Evolutionary conservation across 2,797 vertebrate species (phyloP), one percentile per base, ranked within the genome.

Genomic region (Pangasius djambal): DNA sequence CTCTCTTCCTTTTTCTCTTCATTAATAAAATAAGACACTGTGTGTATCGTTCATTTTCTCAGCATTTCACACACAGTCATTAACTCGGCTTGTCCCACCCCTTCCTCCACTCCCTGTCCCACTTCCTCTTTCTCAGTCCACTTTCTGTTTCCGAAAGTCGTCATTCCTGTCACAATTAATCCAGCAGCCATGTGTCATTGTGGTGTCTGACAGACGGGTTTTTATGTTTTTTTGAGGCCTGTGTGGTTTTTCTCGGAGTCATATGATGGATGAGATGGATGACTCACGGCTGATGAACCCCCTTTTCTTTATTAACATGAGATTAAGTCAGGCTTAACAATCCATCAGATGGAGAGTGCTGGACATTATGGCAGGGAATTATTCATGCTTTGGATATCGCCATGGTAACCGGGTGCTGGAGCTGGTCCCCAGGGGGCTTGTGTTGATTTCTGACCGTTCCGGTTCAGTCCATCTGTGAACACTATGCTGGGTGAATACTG

Each of bases 321-420:
- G 89, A 88, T 87, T 82, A 88, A 69, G 65, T 40, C 28, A 9
- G 34, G 31, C 1, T 78, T 70, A 31, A 13, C n/a, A 16, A 59
- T 59, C 65, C 57, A 85, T 88, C 85, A 85, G 81, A 87, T 15
- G 55, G 25, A 84, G 34, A 37, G 16, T 37, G 52, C 18, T 65
- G 15, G 48, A 63, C 37, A 87, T 87, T 61, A 83, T 55, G 0
- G 70, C 44, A 37, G 87, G 67, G 88, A 74, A 88, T 88, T 79
- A 78, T 37, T 75, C 87, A 20, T 78, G 83, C 83, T 86, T 48
- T 52, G 72, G 20, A 77, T 59, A 78, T 92, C 78, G 40, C 88
- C 87, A 86, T 92, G 87, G 87, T 89, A 87, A 90, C 90, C 34
- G 77, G 82, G 86, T 87, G 83, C 85, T 83, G 78, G 85, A 78